Evolutionary conservation across 2,797 vertebrate genomes (phyloP).

Genomic region (Cyprinella venusta): DNA sequence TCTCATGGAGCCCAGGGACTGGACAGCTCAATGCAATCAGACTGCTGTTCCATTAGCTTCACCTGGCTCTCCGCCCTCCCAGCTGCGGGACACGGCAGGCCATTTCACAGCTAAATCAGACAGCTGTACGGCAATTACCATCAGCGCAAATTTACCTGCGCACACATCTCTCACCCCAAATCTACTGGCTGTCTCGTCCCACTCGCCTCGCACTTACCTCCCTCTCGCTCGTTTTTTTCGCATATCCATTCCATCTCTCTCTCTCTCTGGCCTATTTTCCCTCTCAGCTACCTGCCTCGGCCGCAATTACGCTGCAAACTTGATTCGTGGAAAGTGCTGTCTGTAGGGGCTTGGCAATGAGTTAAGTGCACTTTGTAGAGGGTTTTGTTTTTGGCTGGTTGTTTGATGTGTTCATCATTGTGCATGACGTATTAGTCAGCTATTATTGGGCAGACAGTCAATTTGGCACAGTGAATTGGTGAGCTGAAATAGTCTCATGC

Average conservation of each 20-base stretch:
- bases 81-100: conserved; percentile 62
- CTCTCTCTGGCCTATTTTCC: conserved; percentile 19
- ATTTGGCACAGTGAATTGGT: conserved; percentile 39
- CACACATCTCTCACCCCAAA: conserved; percentile 46
- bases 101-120: conserved; percentile 63
- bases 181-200: conserved; percentile 3
- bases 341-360: conserved; percentile 37
- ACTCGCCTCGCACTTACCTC: background rate
- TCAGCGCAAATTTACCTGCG: conserved; percentile 59
- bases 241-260: conserved; percentile 19
- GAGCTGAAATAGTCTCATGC: conserved; percentile 1
- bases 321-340: conserved; percentile 38
- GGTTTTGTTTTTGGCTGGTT: conserved; percentile 44
- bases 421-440: conserved; percentile 17
- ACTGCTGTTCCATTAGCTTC: conserved; percentile 55
- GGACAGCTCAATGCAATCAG: conserved; percentile 53
- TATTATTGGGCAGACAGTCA: conserved; percentile 28
- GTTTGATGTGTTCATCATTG: conserved; percentile 29
- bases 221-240: conserved; percentile 10
- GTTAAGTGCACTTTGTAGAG: conserved; percentile 50
- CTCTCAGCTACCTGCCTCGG: conserved; percentile 35
- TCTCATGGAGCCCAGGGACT: conserved; percentile 40
- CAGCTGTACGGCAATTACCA: conserved; percentile 66
- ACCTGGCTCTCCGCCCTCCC: conserved; percentile 48
- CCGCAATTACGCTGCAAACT: conserved; percentile 41